Base-by-base conservation (phyloP, 1,140 invertebrate genomes). In the Tetragonula clypearis region DNA sequence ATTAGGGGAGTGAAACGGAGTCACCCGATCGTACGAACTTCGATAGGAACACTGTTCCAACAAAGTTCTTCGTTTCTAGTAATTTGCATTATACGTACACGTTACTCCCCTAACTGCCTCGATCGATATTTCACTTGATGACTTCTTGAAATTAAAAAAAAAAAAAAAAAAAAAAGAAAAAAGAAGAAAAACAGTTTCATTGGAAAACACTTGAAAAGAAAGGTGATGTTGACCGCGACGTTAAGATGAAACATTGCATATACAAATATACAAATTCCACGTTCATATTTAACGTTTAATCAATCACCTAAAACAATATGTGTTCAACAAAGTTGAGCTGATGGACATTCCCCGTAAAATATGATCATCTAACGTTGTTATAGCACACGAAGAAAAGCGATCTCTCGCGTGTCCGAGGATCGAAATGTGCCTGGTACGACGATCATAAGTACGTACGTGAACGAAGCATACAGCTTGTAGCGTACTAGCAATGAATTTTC, bases 341-440 rank as follows among this genome's bases (percentile, higher is more conserved):
- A 23, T 23, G 19, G 69, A 30, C 41, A 62, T 73, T 81, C 55
- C n/a, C 26, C 56, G 41, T 26, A 30, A 49, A 49, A 30, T 66
- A 56, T 60, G 19, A 19, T 41, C 72, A 9, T 23, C 53, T 23
- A 23, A 49, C 21, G 35, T 73, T 23, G 26, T 15, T n/a, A 6
- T 75, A 2, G 23, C 15, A n/a, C 26, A 35, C 56, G n/a, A 9
- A 62, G 41, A 56, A 62, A 79, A 84, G 76, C 21, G 66, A 72
- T 79, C 68, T 79, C 68, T 84, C 56, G 75, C 21, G 62, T 23
- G n/a, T 62, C 53, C 14, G 14, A 66, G 56, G 35, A 60, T 84
- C 19, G 49, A 84, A 73, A 79, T 49, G 49, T 79, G 77, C 58
- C 76, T 79, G 68, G 55, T 60, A 73, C 55, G 55, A 73, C 4